Evolutionary conservation across 1,140 invertebrate genomes (phyloP).

Genomic region (Callitettix versicolor): DNA sequence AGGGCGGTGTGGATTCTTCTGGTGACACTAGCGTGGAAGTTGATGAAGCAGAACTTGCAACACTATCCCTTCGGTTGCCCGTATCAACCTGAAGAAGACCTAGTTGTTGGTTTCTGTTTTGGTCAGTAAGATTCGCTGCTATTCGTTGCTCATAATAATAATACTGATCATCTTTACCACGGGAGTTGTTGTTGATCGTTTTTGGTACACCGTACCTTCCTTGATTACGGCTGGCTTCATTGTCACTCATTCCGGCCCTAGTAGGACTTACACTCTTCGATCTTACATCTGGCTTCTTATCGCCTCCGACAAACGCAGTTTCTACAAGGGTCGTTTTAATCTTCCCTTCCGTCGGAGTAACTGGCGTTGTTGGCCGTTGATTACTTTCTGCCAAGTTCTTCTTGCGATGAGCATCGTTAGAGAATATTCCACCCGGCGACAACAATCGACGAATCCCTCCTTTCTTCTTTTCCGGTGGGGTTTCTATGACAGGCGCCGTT

Average conservation of each 20-base stretch:
- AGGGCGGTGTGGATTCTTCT: not conserved
- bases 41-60: constrained; percentile 11
- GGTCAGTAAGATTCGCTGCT: not conserved
- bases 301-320: constrained; percentile 18
- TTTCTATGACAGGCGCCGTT: constrained; percentile 16
- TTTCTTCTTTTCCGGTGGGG: constrained; percentile 6
- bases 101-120: constrained; percentile 2
- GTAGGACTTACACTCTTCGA: constrained; percentile 20
- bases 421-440: constrained; percentile 14
- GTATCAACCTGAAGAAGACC: constrained; percentile 10
- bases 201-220: constrained; percentile 10
- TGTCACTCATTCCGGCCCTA: not conserved
- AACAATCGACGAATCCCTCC: constrained; percentile 17
- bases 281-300: constrained; percentile 1
- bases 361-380: not conserved
- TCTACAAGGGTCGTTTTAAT: constrained; percentile 15
- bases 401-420: not conserved
- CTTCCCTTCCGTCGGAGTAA: not conserved
- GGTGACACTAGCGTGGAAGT: constrained; percentile 10
- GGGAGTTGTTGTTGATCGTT: not conserved
- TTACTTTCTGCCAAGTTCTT: constrained; percentile 5
- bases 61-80: constrained; percentile 1
- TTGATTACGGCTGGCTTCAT: not conserved
- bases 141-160: not conserved
- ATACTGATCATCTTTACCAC: not conserved